phyloP scores from a whole-genome alignment of 53 echinoderm and acorn worm species.

The Apostichopus leukothele region DNA sequence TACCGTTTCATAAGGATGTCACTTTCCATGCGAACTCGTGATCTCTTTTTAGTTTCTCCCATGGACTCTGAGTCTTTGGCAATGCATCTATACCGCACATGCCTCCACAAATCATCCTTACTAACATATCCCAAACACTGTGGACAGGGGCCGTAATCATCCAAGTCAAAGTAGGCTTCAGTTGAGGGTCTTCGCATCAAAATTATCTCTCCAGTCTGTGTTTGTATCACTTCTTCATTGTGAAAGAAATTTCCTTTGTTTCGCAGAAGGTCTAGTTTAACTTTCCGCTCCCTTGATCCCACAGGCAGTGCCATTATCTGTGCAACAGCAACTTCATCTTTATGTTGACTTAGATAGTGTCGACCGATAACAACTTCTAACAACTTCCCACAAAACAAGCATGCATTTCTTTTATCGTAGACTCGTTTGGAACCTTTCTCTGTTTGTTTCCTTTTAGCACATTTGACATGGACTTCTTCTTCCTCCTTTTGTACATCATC shows the following conservation, averaged over 20 bases:
- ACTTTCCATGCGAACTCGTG: conserved; percentile 25
- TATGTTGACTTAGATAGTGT: conserved; percentile 50
- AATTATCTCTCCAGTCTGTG: background rate
- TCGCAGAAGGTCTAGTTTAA: conserved; percentile 53
- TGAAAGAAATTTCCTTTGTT: conserved; percentile 63
- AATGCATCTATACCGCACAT: background rate
- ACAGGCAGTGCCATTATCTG: conserved; percentile 48
- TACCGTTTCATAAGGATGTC: conserved; percentile 22
- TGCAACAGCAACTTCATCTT: conserved; percentile 52
- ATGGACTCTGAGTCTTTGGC: background rate
- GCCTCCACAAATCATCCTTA: background rate
- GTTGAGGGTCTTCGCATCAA: background rate
- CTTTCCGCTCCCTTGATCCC: conserved; percentile 52
- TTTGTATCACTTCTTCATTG: conserved; percentile 42
- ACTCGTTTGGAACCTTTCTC: conserved; percentile 24
- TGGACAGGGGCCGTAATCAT: conserved; percentile 2
- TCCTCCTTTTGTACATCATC: too few relatives aligned
- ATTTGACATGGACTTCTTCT: background rate
- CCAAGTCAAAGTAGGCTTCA: too few relatives aligned
- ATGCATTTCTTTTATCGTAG: conserved; percentile 60
- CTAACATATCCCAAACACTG: background rate
- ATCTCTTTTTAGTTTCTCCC: background rate
- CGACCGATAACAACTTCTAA: conserved; percentile 55
- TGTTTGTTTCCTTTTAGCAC: background rate
- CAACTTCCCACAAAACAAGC: conserved; percentile 66